Evolutionary conservation across 2,888 invertebrate species (phyloP).

Genomic region (Ferdinandea cuprea): DNA sequence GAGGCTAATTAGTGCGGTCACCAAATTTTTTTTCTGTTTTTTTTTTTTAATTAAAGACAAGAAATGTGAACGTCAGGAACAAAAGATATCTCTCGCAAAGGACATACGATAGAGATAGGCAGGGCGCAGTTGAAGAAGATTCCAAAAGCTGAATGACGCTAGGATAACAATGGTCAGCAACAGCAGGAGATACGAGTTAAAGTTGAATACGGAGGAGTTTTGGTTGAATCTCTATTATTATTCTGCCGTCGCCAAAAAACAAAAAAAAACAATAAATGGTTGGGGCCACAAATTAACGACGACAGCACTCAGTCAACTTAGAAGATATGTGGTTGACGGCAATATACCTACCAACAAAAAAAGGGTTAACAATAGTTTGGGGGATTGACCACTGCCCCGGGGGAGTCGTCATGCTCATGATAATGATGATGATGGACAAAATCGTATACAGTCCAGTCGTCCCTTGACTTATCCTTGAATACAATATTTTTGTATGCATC

Average conservation of each 20-base stretch:
- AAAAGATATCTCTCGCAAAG: slow-evolving; percentile 70
- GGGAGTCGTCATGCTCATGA: slow-evolving; percentile 60
- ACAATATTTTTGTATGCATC: slow-evolving; percentile 31
- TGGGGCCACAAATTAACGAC: slow-evolving; percentile 60
- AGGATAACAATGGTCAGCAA: slow-evolving; percentile 61
- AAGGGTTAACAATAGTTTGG: slow-evolving; percentile 60
- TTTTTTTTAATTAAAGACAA: slow-evolving; percentile 70
- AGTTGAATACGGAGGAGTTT: neutral
- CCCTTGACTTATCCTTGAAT: neutral
- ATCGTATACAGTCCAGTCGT: neutral
- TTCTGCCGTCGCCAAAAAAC: slow-evolving; percentile 51
- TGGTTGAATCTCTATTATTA: slow-evolving; percentile 60
- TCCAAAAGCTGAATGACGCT: slow-evolving; percentile 41
- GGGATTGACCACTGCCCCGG: slow-evolving; percentile 7
- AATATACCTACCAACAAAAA: slow-evolving; percentile 23
- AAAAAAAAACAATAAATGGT: neutral
- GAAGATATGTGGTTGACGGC: slow-evolving; percentile 44
- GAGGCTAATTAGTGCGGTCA: slow-evolving; percentile 83
- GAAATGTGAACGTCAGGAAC: slow-evolving; percentile 73
- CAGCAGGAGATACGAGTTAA: slow-evolving; percentile 19
- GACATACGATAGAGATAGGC: slow-evolving; percentile 63
- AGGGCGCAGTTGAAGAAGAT: slow-evolving; percentile 52
- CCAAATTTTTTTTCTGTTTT: slow-evolving; percentile 76
- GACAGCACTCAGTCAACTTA: slow-evolving; percentile 71
- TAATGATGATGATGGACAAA: slow-evolving; percentile 69